These are phyloP conservation scores for Mythimna pallens DNA, from an alignment of 2,888 invertebrate species.

Conservation along the genomic window DNA sequence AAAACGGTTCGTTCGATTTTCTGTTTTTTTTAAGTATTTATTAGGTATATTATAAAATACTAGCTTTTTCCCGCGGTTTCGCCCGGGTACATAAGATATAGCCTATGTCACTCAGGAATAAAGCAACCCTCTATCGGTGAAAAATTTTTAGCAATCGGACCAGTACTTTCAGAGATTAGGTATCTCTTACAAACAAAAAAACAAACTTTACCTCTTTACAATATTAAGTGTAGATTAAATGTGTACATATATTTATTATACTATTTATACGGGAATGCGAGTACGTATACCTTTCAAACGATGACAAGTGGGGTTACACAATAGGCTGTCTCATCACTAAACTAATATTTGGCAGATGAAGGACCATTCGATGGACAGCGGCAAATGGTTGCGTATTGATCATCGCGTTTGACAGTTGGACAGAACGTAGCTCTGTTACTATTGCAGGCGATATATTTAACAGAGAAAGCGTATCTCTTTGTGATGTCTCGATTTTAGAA, in stretches of 20 bases:
- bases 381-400: neutral
- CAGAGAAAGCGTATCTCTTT: constrained; percentile 2
- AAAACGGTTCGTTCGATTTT: too few relatives aligned
- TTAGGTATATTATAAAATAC: too few relatives aligned
- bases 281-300: neutral
- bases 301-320: neutral
- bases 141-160: too few relatives aligned
- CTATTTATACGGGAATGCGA: neutral
- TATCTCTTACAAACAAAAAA: too few relatives aligned
- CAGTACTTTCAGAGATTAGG: too few relatives aligned
- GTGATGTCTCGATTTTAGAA: constrained; percentile 20
- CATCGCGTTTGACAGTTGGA: constrained; percentile 12
- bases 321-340: neutral
- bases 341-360: neutral
- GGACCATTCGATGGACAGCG: neutral
- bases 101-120: too few relatives aligned
- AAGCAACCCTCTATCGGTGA: too few relatives aligned
- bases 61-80: too few relatives aligned
- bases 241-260: neutral
- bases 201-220: too few relatives aligned
- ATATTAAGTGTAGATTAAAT: too few relatives aligned
- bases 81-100: too few relatives aligned
- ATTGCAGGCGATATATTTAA: constrained; percentile 3
- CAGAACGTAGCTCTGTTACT: neutral
- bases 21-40: too few relatives aligned